Conservation (phyloP, 2,888 invertebrate genomes). For the Plagodis pulveraria region DNA sequence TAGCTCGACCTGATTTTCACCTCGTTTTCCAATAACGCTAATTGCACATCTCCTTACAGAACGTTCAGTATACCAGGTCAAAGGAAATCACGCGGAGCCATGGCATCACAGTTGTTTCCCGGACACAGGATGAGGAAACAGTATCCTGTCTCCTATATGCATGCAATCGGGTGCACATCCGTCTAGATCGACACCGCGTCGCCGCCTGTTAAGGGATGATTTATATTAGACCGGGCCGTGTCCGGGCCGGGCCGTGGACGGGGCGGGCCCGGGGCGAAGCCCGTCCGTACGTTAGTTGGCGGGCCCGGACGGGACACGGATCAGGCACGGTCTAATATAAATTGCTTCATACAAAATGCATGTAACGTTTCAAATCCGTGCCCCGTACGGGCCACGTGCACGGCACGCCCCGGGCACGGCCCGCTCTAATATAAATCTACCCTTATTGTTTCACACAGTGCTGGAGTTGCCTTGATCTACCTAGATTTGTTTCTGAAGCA, state of each 20-base stretch:
- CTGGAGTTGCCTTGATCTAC: constrained; percentile 4
- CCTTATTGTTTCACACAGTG: constrained; percentile 7
- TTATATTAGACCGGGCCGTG: too few relatives aligned
- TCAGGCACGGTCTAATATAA: too few relatives aligned
- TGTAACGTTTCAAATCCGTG: too few relatives aligned
- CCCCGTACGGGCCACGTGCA: too few relatives aligned
- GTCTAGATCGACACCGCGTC: constrained; percentile 19
- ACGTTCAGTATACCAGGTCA: constrained; percentile 11
- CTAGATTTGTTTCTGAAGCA: constrained; percentile 3
- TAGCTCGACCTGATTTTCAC: not conserved
- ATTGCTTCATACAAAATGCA: too few relatives aligned
- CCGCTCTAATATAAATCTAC: too few relatives aligned
- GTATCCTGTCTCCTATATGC: constrained; percentile 49
- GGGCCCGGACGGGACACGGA: too few relatives aligned
- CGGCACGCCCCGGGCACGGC: too few relatives aligned
- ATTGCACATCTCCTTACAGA: constrained; percentile 9
- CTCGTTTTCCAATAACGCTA: not conserved
- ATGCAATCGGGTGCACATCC: constrained; percentile 74
- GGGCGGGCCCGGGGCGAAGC: too few relatives aligned
- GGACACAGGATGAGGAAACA: constrained; percentile 55
- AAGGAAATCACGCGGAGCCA: constrained; percentile 31
- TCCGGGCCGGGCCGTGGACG: too few relatives aligned
- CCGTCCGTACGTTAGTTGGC: too few relatives aligned
- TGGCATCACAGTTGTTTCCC: constrained; percentile 46
- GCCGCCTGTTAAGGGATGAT: constrained; percentile 3